These are phyloP conservation scores for Elgaria multicarinata DNA, from an alignment of 2,113 vertebrate species.

Conservation along the genomic window DNA sequence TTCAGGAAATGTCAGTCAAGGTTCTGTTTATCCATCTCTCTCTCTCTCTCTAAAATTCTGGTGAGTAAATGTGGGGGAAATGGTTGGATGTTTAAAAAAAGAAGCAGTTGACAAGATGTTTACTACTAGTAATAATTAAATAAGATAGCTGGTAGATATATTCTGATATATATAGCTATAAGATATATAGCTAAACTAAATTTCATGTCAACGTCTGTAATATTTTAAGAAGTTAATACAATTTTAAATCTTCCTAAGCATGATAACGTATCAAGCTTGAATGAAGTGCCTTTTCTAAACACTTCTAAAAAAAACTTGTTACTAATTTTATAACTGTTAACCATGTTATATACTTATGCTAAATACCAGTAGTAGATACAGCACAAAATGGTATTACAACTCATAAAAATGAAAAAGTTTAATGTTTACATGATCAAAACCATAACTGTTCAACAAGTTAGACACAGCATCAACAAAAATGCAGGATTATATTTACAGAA, in stretches of 20 bases:
- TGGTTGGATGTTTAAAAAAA: not conserved
- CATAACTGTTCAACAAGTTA: slow-evolving; percentile 74
- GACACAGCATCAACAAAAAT: slow-evolving; percentile 77
- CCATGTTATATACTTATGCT: not conserved
- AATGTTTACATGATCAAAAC: slow-evolving; percentile 71
- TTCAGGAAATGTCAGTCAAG: too few relatives aligned
- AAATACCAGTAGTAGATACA: not conserved
- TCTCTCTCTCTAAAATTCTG: not conserved
- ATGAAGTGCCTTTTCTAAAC: not conserved
- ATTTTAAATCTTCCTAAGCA: not conserved
- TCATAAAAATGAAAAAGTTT: slow-evolving; percentile 74
- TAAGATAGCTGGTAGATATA: not conserved
- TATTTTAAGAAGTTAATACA: not conserved
- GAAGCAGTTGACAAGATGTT: accelerated
- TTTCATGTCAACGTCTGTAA: not conserved
- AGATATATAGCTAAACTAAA: not conserved
- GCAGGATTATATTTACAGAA: slow-evolving; percentile 77
- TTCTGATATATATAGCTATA: not conserved
- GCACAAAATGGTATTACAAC: slow-evolving; percentile 55
- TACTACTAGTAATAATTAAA: not conserved
- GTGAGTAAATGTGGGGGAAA: not conserved
- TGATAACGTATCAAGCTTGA: not conserved
- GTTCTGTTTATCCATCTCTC: not conserved
- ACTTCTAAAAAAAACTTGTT: not conserved
- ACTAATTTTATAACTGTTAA: not conserved